Base-by-base conservation (phyloP, 2,797 vertebrate species). In the Notamacropus eugenii region DNA sequence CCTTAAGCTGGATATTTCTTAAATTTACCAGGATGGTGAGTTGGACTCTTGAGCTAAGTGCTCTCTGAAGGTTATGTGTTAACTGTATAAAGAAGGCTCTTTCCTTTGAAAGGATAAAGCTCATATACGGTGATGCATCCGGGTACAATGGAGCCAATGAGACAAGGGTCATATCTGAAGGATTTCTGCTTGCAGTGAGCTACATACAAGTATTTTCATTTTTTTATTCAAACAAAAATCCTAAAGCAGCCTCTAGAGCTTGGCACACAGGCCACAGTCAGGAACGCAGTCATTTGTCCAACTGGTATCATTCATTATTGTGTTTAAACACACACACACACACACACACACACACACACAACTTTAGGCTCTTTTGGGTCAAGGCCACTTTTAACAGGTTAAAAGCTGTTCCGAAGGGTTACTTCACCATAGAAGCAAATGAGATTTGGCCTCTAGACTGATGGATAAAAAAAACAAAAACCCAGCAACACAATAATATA, bases 351-450 rank as follows among this genome's bases (percentile, higher is more conserved):
- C 8, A 12, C 16, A 46, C 67, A 82, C 2, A 87, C 2, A 87
- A 98, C 97, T 98, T 98, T 98, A 98, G 98, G 97, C 97, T 98
- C 95, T 97, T 98, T 99, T 95, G 98, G 99, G 99, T 99, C 99
- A 98, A 99, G 98, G 98, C 98, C 92, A 98, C 98, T 99, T 98
- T 98, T 99, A 98, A 98, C 98, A 98, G 99, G 99, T 99, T 99
- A 99, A 99, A 99, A 99, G 99, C 99, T 98, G 98, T 98, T 99
- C 99, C 98, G 98, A 98, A 98, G 98, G 98, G 98, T 99, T 99
- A 99, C 98, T 98, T 98, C 99, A 98, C 98, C 97, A 98, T 98
- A 98, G 98, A 98, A 97, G 98, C 98, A 99, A 99, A 99, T 99
- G 98, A 98, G 98, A 99, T 99, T 99, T 99, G 98, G 98, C 98